Conservation (phyloP, 1,140 invertebrate species). For the Papilio xuthus region DNA sequence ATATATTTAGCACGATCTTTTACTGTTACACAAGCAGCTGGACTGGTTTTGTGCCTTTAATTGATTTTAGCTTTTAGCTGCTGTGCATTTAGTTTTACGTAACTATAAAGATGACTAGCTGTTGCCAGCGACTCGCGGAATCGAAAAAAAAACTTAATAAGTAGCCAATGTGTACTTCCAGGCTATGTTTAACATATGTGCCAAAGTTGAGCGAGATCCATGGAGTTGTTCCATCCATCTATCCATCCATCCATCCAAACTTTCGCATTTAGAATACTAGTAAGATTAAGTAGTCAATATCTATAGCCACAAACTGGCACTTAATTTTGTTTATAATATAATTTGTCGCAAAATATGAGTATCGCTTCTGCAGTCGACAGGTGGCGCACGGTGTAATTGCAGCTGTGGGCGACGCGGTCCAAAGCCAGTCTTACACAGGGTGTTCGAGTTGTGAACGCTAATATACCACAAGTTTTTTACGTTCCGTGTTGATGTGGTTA, state of each 20-base stretch:
- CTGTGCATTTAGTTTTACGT: too few species aligned
- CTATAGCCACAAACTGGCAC: conserved; percentile 15
- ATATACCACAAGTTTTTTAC: too few species aligned
- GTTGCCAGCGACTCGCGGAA: too few species aligned
- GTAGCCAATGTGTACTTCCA: too few species aligned
- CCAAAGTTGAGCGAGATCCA: too few species aligned
- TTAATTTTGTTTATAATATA: conserved; percentile 57
- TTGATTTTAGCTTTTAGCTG: background rate
- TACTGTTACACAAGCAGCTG: background rate
- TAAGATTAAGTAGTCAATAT: background rate
- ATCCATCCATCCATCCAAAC: too few species aligned
- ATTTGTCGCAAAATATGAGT: conserved; percentile 49
- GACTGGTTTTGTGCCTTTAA: background rate
- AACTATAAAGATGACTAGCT: too few species aligned
- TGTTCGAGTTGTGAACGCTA: background rate
- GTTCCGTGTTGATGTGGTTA: too few species aligned
- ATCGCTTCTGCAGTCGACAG: conserved; percentile 64
- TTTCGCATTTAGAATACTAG: too few species aligned
- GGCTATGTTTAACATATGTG: too few species aligned
- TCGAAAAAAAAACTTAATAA: too few species aligned
- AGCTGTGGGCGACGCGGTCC: conserved; percentile 45
- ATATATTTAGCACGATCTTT: background rate
- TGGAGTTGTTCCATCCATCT: too few species aligned
- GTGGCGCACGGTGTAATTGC: conserved; percentile 61
- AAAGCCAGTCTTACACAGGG: background rate